Conservation (phyloP, 2,888 invertebrate species). For the Lasioglossum calceatum region DNA sequence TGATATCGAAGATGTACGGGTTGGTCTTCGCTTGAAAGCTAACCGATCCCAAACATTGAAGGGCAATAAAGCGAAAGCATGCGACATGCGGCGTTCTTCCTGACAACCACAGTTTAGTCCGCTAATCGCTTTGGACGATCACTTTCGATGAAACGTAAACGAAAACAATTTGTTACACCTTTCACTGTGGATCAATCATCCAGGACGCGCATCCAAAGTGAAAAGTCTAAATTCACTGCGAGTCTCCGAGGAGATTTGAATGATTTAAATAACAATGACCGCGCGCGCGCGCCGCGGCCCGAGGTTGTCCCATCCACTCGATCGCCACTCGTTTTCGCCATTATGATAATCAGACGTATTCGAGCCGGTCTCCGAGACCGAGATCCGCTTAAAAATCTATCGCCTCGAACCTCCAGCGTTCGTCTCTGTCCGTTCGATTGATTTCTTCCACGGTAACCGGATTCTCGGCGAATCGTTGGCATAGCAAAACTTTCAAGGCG, state of each 20-base stretch:
- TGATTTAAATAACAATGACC: constrained; percentile 69
- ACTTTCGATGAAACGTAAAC: too few relatives aligned
- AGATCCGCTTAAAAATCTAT: neutral
- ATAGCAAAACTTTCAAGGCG: neutral
- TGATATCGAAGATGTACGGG: too few relatives aligned
- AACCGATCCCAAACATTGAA: too few relatives aligned
- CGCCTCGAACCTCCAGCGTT: neutral
- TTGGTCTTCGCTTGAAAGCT: too few relatives aligned
- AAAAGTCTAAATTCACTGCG: neutral
- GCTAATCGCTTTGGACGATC: too few relatives aligned
- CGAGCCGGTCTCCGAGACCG: constrained; percentile 16
- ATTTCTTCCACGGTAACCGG: neutral
- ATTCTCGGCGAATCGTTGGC: neutral
- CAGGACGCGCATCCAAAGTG: too few relatives aligned
- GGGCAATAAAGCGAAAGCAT: too few relatives aligned
- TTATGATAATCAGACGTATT: constrained; percentile 67
- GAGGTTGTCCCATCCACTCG: constrained; percentile 44
- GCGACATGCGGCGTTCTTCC: too few relatives aligned
- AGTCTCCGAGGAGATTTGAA: constrained; percentile 18
- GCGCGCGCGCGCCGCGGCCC: constrained; percentile 16
- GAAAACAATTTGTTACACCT: too few relatives aligned
- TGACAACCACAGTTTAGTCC: too few relatives aligned
- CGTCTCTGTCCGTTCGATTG: neutral
- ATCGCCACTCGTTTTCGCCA: constrained; percentile 59
- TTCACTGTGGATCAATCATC: too few relatives aligned